phyloP scores from a whole-genome alignment of 2,888 invertebrate genomes.

The Yponomeuta cagnagella region DNA sequence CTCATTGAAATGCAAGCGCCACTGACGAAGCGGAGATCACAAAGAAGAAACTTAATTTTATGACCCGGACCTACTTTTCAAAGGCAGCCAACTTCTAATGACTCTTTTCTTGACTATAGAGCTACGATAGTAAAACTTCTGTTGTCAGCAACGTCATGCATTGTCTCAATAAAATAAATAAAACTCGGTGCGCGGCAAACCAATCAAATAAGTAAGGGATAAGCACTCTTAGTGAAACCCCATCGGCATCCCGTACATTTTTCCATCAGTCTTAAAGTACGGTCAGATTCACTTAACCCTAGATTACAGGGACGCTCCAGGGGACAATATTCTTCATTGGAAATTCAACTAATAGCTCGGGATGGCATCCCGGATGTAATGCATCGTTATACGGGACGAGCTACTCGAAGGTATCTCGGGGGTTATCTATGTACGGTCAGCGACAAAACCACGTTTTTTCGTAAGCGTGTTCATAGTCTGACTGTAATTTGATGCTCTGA shows the following conservation, averaged over 20 bases:
- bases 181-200: background rate
- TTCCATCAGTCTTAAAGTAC: conserved; percentile 7
- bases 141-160: background rate
- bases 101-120: background rate
- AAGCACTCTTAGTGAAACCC: background rate
- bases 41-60: conserved; percentile 35
- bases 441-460: background rate
- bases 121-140: background rate
- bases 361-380: conserved; percentile 36
- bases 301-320: conserved; percentile 18
- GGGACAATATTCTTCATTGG: conserved; percentile 23
- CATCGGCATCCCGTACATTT: background rate
- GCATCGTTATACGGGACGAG: conserved; percentile 37
- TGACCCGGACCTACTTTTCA: conserved; percentile 26
- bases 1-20: conserved; percentile 43
- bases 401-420: background rate
- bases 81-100: conserved; percentile 19
- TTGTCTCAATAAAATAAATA: background rate
- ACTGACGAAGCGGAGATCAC: conserved; percentile 28
- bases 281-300: conserved; percentile 4
- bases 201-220: conserved; percentile 15
- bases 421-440: background rate
- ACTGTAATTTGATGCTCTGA: background rate
- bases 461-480: background rate
- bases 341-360: conserved; percentile 33